Conservation (phyloP, 2,888 invertebrate genomes). For the Troides aeacus region DNA sequence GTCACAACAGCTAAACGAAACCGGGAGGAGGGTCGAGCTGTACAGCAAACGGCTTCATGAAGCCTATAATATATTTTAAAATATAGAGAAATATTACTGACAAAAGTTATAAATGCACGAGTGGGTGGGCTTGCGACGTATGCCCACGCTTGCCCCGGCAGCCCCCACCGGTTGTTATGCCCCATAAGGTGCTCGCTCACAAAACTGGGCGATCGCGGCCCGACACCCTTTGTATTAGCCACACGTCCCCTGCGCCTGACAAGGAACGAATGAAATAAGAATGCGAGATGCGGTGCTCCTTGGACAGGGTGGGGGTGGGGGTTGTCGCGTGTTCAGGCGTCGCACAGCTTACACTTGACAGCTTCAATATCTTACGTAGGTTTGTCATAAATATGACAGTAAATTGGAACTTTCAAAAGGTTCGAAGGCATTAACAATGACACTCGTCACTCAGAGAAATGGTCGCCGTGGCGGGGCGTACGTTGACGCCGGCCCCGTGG, state of each 20-base stretch:
- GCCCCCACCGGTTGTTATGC: no score
- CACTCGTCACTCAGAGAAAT: background rate
- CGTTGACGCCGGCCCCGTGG: no score
- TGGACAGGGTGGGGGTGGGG: background rate
- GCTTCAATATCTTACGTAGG: background rate
- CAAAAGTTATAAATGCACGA: slow-evolving; percentile 26
- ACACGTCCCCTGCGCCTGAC: no score
- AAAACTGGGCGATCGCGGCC: background rate
- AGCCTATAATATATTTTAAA: slow-evolving; percentile 33
- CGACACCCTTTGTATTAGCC: background rate
- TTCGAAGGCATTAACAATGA: slow-evolving; percentile 10
- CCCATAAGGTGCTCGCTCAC: no score
- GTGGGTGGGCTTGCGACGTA: slow-evolving; percentile 3
- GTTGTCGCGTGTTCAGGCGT: background rate
- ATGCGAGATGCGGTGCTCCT: no score
- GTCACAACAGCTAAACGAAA: slow-evolving; percentile 36
- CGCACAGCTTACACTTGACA: background rate
- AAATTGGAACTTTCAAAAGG: slow-evolving; percentile 24
- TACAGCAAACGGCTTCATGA: slow-evolving; percentile 25
- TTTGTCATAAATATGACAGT: slow-evolving; percentile 28
- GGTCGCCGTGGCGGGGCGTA: background rate
- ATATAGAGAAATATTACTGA: slow-evolving; percentile 31
- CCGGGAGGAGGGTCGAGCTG: background rate
- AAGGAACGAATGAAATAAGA: no score
- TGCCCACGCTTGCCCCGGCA: background rate